Evolutionary conservation across 37 sponge, comb jelly and placozoan species (phyloP), one percentile per base, ranked within the genome.

Genomic region (Lycopodina hypogea): DNA sequence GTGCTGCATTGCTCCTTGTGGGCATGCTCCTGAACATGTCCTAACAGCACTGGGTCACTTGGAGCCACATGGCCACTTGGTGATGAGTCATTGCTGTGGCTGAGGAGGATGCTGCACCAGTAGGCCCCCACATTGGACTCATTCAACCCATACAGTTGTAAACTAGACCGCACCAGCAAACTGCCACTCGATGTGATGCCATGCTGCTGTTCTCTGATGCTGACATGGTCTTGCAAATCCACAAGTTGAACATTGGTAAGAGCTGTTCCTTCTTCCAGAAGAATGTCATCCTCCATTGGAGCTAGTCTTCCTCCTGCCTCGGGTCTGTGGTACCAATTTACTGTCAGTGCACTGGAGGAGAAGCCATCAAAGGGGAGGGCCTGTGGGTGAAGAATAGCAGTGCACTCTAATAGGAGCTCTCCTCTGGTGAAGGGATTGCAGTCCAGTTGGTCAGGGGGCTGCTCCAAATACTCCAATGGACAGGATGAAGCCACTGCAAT

Each of bases 361-460:
- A 24, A 3, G 30, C 33, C 17, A 32, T 34, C 34, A 15, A 14
- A 3, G 4, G 8, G 33, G 15, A 42, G 74, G 30, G 6, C 3
- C 26, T 71, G 71, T 21, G 23, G 0, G 8, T 18, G 35, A 0
- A 38, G 72, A n/a, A 22, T 41, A 8, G 60, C 64, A 1, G 58
- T 71, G 50, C 81, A 81, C 35, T 81, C 81, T 42, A 81, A 30
- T 36, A 26, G 70, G 23, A 81, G 63, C 56, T 71, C 63, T n/a
- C 42, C 38, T 8, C 56, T 70, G 30, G 19, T 14, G 72, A 71
- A 81, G 21, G 81, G 81, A 30, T 81, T 70, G 63, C 81, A 81
- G 21, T 29, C 24, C 18, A 81, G 62, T 21, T 69, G 22, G 22
- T 60, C 34, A 0, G 72, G 72, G 0, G 81, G 81, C 35, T 81